These are phyloP conservation scores for Amphipoea oculea DNA, from an alignment of 2,888 invertebrate species.

Conservation along the genomic window DNA sequence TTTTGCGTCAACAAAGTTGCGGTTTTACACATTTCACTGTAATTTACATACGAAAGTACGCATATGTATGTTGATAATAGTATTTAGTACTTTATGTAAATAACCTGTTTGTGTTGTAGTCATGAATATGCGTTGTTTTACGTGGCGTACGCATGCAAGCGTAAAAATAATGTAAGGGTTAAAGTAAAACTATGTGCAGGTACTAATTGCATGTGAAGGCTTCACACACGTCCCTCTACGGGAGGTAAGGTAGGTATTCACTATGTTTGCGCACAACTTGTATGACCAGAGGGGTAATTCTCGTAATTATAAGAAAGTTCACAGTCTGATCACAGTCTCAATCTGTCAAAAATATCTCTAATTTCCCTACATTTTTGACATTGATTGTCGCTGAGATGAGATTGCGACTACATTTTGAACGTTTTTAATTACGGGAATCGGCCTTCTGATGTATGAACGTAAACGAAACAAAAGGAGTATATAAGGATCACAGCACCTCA, in stretches of 20 bases:
- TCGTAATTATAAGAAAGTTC: background rate
- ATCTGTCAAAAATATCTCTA: background rate
- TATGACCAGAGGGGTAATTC: background rate
- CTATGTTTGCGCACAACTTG: background rate
- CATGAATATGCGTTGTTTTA: slow-evolving; percentile 61
- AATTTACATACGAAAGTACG: slow-evolving; percentile 58
- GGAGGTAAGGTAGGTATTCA: background rate
- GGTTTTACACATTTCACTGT: slow-evolving; percentile 53
- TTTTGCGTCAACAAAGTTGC: slow-evolving; percentile 23
- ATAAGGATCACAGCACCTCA: background rate
- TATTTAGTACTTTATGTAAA: slow-evolving; percentile 63
- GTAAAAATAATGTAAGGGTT: slow-evolving; percentile 17
- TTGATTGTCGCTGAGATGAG: background rate
- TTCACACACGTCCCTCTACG: background rate
- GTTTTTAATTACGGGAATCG: background rate
- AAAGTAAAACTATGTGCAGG: background rate
- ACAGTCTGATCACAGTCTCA: background rate
- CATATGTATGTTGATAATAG: slow-evolving; percentile 43
- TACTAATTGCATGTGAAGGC: slow-evolving; percentile 11
- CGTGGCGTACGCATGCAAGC: slow-evolving; percentile 58
- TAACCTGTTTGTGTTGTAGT: slow-evolving; percentile 44
- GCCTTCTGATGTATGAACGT: too few relatives aligned
- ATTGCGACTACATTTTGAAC: background rate
- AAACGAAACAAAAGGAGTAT: background rate
- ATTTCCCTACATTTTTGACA: background rate